Evolutionary conservation across 2,888 invertebrate species (phyloP), one percentile per base, ranked within the genome.

Genomic region (Nebria salina): DNA sequence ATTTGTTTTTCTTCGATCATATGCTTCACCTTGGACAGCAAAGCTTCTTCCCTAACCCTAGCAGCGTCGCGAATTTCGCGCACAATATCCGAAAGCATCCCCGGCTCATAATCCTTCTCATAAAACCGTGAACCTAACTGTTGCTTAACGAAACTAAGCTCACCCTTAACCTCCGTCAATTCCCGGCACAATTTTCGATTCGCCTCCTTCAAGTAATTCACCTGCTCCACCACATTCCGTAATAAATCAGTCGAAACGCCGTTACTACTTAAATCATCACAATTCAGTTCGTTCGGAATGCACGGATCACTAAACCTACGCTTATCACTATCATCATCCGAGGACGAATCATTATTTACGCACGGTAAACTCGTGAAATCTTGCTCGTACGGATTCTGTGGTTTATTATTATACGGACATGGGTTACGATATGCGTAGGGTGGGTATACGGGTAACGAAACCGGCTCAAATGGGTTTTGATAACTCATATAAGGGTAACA

Each of bases 121-220:
- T 85, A 87, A 84, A 87, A 86, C 79, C 87, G 86, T 70, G 84
- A 83, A 83, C 83, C 84, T 65, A 86, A 86, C 70, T 82, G 83
- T 73, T 85, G 85, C 80, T 89, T 89, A 72, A 89, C 82, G 83
- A 88, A 83, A 83, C 88, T 89, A 83, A 91, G 84, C 84, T 91
- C 90, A 90, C 94, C 92, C 91, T 93, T 93, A 82, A 94, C 92
- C 85, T 95, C 94, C 86, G 93, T 92, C 85, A 95, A 90, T 87
- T 95, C 95, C 87, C 93, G 92, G 86, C 92, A 94, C 86, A 95
- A 91, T 90, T 93, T 94, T 84, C 93, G 92, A 88, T 95, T 95
- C 81, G 92, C 91, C 84, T 94, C 92, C 86, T 94, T 94, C 84
- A 95, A 87, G 78, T 92, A 88, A 85, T 92, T 90, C 84, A 95